Evolutionary conservation across 2,888 invertebrate genomes (phyloP), one percentile per base, ranked within the genome.

Genomic region (Lysandra bellargus): DNA sequence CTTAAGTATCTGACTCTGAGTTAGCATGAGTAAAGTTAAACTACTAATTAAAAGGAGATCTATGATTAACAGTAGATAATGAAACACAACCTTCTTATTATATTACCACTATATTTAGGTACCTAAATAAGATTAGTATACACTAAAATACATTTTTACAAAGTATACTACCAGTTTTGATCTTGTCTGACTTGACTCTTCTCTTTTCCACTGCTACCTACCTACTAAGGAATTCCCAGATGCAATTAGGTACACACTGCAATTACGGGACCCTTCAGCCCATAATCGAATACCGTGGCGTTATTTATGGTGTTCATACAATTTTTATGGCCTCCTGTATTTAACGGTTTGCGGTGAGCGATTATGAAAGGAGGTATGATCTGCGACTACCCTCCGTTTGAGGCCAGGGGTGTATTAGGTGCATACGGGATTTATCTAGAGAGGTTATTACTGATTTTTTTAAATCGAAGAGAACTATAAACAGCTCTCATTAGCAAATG

Each of bases 311-410:
- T 86, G 88, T 89, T 87, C 87, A 88, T 87, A 88, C 90, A 89
- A 92, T 91, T 93, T 93, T 93, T 92, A 92, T 91, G 86, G 90
- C 86, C 88, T 88, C 85, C 91, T 93, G 93, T 90, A 87, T 88
- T 92, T 93, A 92, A 92, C 92, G 92, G 88, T 88, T 88, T 91
- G 92, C 88, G 84, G 84, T 84, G 86, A 90, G 90, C 90, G 91
- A 91, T 92, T 91, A 91, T 88, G 88, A 90, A 88, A 87, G 87
- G 88, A 86, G 86, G 86, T 86, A 87, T 86, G 87, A 88, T 89
- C 88, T 88, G 89, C 89, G 90, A 89, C 89, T 82, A 85, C 90
- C 88, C 88, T 83, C 82, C 83, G 82, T 83, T 86, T 83, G 83
- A 83, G 85, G 84, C 85, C 81, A 85, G 84, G 87, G 83, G 84